Conservation (phyloP, 1,140 invertebrate genomes). For the Heliconius melpomene region DNA sequence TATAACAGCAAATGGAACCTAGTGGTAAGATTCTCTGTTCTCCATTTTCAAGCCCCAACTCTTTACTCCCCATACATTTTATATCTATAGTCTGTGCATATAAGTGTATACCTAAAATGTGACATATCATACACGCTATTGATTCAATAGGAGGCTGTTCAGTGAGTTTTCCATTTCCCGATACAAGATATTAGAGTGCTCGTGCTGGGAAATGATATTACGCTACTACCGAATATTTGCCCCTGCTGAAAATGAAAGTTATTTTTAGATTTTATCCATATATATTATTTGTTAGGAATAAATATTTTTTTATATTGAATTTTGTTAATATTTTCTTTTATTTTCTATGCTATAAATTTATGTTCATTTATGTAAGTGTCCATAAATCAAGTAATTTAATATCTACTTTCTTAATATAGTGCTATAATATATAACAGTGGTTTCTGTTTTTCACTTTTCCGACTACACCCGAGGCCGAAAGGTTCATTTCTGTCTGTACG, state of each 20-base stretch:
- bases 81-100: no score
- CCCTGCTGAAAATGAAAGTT: background rate
- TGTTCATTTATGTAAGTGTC: no score
- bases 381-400: no score
- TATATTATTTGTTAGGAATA: background rate
- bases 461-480: no score
- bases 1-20: no score
- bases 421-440: no score
- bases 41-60: no score
- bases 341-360: background rate
- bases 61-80: no score
- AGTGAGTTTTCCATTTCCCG: constrained; percentile 11
- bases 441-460: no score
- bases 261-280: background rate
- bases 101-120: background rate
- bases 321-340: background rate
- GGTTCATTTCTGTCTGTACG: no score
- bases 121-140: constrained; percentile 12
- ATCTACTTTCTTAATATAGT: no score
- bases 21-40: no score
- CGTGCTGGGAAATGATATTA: background rate
- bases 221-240: background rate
- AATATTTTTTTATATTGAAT: background rate
- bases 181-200: constrained; percentile 2
- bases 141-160: constrained; percentile 7